Percentiles rank a stretch among this genome's conserved stretches.
Conservation (phyloP, 2,888 invertebrate genomes). For the Deilephila porcellus region DNA sequence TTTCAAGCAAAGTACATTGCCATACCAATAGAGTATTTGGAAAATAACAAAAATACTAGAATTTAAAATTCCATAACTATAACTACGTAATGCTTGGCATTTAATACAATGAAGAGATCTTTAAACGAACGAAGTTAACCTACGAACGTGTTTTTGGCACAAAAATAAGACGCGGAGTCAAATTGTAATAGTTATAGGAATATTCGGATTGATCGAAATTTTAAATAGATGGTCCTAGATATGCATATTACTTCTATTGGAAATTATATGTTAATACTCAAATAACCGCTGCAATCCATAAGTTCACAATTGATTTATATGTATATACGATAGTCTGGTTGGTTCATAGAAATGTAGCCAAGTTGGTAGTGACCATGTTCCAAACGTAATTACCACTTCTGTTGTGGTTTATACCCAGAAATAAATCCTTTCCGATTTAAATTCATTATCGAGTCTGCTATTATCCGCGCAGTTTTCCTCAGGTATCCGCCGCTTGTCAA, state of each 20-base stretch:
- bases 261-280: background rate
- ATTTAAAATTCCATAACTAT: slow-evolving; percentile 27
- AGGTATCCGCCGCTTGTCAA: slow-evolving; percentile 95
- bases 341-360: background rate
- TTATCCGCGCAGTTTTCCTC: slow-evolving; percentile 90
- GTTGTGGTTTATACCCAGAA: slow-evolving; percentile 38
- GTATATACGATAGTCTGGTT: background rate
- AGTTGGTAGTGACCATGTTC: background rate
- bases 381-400: slow-evolving; percentile 28
- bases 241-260: background rate
- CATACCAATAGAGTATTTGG: slow-evolving; percentile 16
- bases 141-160: slow-evolving; percentile 12
- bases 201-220: background rate
- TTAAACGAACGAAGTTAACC: background rate
- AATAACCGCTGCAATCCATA: background rate
- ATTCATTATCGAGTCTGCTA: slow-evolving; percentile 94
- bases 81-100: slow-evolving; percentile 41
- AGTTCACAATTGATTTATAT: no score
- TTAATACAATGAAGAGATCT: background rate
- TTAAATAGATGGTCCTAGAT: background rate
- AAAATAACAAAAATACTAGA: slow-evolving; percentile 31
- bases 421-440: slow-evolving; percentile 86
- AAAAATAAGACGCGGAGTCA: background rate
- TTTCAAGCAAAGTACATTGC: background rate
- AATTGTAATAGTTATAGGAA: background rate